phyloP scores from a whole-genome alignment of 1,140 invertebrate genomes.

The Macrotrachela quadricornifera region DNA sequence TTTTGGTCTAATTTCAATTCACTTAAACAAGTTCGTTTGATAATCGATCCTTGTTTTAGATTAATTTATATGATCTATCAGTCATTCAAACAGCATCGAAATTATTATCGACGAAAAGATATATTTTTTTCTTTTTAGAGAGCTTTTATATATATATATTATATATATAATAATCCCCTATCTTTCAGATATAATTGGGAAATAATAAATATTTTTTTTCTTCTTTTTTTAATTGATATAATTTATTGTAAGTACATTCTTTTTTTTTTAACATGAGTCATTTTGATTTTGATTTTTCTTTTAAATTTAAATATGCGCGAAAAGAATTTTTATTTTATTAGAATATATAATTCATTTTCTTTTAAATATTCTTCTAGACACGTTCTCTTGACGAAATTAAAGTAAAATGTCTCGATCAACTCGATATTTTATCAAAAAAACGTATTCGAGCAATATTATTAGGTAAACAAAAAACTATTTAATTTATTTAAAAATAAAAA shows the following conservation, averaged over 20 bases:
- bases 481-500: no score
- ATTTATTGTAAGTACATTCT: not conserved
- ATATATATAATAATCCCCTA: no score
- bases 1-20: not conserved
- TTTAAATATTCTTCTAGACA: slow-evolving; percentile 9
- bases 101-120: no score
- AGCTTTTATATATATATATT: no score
- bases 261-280: not conserved
- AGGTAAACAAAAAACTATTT: slow-evolving; percentile 12
- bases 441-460: slow-evolving; percentile 21
- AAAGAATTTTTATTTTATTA: slow-evolving; percentile 9
- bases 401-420: slow-evolving; percentile 21
- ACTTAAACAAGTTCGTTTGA: not conserved
- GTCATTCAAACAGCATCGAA: no score
- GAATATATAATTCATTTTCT: no score
- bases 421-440: slow-evolving; percentile 29
- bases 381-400: slow-evolving; percentile 19
- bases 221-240: not conserved
- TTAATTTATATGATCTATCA: no score
- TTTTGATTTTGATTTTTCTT: not conserved
- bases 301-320: not conserved
- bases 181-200: no score
- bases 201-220: not conserved
- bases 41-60: no score
- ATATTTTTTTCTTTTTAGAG: no score